Percentiles rank a stretch among this genome's conserved stretches.
phyloP scores from a whole-genome alignment of 2,797 vertebrate species.

The Ptychobarbus kaznakovi region DNA sequence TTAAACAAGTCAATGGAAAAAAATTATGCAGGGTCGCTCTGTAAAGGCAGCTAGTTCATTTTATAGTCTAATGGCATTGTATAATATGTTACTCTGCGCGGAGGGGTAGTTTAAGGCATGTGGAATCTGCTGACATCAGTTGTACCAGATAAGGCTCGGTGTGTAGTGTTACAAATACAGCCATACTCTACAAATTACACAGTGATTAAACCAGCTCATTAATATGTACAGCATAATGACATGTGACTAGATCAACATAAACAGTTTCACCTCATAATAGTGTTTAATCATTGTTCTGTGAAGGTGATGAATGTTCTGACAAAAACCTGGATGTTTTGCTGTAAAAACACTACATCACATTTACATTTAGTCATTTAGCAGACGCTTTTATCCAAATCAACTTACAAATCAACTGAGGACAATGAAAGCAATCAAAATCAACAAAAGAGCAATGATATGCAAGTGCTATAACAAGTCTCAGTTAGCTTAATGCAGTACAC shows the following conservation, averaged over 20 bases:
- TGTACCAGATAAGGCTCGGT: neutral
- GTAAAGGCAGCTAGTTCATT: conserved; percentile 11
- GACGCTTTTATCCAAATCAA: no score
- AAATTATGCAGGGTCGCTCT: neutral
- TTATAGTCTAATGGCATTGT: conserved; percentile 32
- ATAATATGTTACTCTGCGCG: neutral
- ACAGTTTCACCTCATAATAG: conserved; percentile 17
- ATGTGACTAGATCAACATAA: conserved; percentile 29
- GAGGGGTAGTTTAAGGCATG: conserved; percentile 1
- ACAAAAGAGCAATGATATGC: no score
- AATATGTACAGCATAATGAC: conserved; percentile 2
- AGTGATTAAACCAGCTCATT: conserved; percentile 27
- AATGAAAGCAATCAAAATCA: no score
- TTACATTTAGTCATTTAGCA: no score
- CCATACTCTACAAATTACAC: neutral
- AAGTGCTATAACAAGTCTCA: no score
- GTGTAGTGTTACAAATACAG: neutral
- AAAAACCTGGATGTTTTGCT: conserved; percentile 15
- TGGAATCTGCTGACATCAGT: conserved; percentile 22
- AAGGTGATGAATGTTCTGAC: conserved; percentile 22
- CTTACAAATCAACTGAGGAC: no score
- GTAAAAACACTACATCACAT: neutral
- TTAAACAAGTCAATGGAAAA: conserved; percentile 13
- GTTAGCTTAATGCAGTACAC: no score
- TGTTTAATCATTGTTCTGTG: neutral